Conservation (phyloP, 1,140 invertebrate species). For the Teleogryllus occipitalis region DNA sequence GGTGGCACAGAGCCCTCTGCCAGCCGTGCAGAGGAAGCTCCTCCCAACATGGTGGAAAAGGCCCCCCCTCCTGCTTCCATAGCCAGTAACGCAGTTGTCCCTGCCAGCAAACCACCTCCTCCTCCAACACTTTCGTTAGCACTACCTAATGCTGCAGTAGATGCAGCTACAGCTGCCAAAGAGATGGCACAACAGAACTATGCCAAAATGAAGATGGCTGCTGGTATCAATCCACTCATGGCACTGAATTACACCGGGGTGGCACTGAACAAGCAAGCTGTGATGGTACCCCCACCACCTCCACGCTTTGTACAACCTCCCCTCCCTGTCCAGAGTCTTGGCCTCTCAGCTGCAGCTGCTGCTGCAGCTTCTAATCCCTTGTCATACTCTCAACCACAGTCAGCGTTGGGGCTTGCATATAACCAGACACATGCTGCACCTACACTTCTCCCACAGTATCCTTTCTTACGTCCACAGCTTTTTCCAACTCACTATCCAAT, state of each 20-base stretch:
- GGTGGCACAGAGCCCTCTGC: conserved; percentile 15
- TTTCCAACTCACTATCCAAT: conserved; percentile 27
- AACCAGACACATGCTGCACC: conserved; percentile 27
- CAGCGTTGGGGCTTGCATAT: conserved; percentile 43
- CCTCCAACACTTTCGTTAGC: conserved; percentile 33
- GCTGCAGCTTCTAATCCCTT: conserved; percentile 28
- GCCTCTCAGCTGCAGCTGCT: conserved; percentile 32
- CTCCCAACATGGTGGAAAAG: conserved; percentile 30
- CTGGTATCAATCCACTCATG: conserved; percentile 43
- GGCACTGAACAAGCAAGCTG: conserved; percentile 55
- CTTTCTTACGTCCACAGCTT: conserved; percentile 36
- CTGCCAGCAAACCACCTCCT: neutral
- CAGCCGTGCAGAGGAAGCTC: conserved; percentile 11
- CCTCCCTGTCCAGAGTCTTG: conserved; percentile 23
- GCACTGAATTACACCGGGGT: conserved; percentile 71
- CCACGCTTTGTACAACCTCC: conserved; percentile 27
- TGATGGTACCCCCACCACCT: conserved; percentile 32
- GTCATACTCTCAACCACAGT: conserved; percentile 32
- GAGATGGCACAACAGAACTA: conserved; percentile 71
- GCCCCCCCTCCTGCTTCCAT: conserved; percentile 30
- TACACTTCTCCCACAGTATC: conserved; percentile 44
- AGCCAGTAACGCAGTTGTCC: conserved; percentile 25
- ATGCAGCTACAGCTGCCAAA: conserved; percentile 54
- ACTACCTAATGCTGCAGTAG: conserved; percentile 46
- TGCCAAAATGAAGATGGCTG: conserved; percentile 53